These are phyloP conservation scores for Adelognathus sp. DNA, from an alignment of 2,888 invertebrate species.

Conservation along the genomic window DNA sequence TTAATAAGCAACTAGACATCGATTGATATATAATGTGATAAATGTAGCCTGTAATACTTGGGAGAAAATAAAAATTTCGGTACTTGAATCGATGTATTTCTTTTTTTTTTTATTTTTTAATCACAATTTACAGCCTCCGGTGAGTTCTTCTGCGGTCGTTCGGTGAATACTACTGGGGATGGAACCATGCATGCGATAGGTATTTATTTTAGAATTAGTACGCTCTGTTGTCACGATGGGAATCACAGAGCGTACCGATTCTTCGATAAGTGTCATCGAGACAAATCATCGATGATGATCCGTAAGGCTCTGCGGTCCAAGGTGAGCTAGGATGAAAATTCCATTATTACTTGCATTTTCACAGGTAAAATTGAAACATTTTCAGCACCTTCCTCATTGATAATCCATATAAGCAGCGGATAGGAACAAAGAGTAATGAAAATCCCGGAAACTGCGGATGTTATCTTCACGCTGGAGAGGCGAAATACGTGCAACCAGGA, in stretches of 20 bases:
- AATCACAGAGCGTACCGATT: conserved; percentile 83
- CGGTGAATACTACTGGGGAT: background rate
- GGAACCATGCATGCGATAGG: conserved; percentile 59
- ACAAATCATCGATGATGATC: conserved; percentile 63
- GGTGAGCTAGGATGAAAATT: conserved; percentile 8
- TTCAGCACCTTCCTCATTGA: too few species aligned
- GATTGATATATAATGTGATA: background rate
- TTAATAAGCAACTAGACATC: background rate
- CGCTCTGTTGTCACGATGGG: conserved; percentile 82
- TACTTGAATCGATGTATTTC: background rate
- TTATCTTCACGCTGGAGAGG: too few species aligned
- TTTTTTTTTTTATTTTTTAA: background rate
- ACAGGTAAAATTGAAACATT: too few species aligned
- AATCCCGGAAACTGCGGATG: too few species aligned
- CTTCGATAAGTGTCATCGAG: conserved; percentile 80
- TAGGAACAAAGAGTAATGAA: too few species aligned
- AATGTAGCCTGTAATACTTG: background rate
- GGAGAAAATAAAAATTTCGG: conserved; percentile 9
- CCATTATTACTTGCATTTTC: too few species aligned
- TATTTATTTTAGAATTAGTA: conserved; percentile 83
- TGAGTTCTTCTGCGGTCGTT: background rate
- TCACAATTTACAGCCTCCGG: background rate
- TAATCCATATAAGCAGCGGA: too few species aligned
- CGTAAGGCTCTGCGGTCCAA: background rate
- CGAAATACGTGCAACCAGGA: too few species aligned